Base-by-base conservation (phyloP, 1,140 invertebrate species). In the Drosophila kohkoa region DNA sequence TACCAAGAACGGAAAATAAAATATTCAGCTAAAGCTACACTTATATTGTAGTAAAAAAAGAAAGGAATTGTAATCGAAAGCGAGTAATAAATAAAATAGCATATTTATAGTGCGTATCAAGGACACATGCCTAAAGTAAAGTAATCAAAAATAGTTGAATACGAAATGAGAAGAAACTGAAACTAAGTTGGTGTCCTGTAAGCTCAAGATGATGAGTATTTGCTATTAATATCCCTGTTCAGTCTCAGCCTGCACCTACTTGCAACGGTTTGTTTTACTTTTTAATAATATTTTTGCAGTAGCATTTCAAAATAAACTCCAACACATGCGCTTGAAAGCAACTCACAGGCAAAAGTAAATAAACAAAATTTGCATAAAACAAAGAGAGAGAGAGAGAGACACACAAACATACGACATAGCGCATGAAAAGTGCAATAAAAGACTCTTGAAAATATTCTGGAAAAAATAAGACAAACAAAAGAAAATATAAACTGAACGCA, bases 81-180 rank as follows among this genome's bases (percentile, higher is more conserved):
- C 65, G 58, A 81, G 75, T 78, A 77, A 69, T 67, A 83, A 80
- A 82, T 65, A 78, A 86, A 80, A 74, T 48, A 43, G 30, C 10
- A 38, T 25, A 51, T 13, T 13, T 16, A 63, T 49, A 38, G 32
- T 51, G 52, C 45, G 43, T 25, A 3, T 51, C 51, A 52, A 57
- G 51, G 30, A 64, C 68, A 3, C 35, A 64, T 66, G 69, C 68
- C 52, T 70, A 28, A 54, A 38, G 60, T 54, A 52, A 43, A 38
- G 51, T 43, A 38, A 54, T 28, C 7, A 8, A 13, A 52, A 55
- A 70, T 43, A 75, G 46, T 46, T 41, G 51, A 5, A 32, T 38
- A 38, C 35, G 8, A 38, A 38, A 38, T 38, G 35, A 38, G 35
- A 13, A 52, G 28, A n/a, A 52, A 13, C 13, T 49, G 13, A 11